Conservation (phyloP, 2,113 vertebrate genomes). For the Acanthisitta chloris region DNA sequence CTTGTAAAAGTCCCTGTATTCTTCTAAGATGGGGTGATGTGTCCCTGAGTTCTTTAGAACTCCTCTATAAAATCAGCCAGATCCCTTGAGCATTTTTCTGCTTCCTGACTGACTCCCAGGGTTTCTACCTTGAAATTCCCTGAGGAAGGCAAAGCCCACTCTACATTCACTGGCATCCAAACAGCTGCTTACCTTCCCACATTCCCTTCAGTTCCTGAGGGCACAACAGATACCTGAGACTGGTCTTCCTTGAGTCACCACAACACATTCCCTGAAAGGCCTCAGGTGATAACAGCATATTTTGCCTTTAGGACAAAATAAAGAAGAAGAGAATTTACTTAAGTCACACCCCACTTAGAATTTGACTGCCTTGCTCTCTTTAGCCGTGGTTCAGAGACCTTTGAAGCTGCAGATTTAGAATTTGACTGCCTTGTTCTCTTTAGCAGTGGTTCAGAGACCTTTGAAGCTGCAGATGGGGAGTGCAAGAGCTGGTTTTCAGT, state of each 20-base stretch:
- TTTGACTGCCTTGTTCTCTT: not conserved
- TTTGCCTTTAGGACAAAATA: not conserved
- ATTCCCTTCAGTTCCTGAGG: not conserved
- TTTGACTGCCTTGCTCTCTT: not conserved
- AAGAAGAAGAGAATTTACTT: not conserved
- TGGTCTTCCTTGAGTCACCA: not conserved
- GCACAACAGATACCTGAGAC: not conserved
- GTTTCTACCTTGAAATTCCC: not conserved
- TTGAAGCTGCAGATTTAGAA: too few species aligned
- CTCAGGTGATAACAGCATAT: not conserved
- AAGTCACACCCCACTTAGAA: not conserved
- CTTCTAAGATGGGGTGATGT: not conserved
- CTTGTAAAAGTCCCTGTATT: not conserved
- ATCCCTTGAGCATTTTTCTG: not conserved
- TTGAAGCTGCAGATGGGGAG: not conserved
- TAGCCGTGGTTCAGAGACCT: not conserved
- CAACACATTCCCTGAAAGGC: not conserved
- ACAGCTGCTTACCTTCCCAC: not conserved
- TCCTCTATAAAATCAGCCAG: not conserved
- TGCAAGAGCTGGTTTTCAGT: not conserved
- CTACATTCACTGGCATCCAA: not conserved
- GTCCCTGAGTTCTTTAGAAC: not conserved
- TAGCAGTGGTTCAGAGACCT: not conserved
- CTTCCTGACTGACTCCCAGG: not conserved
- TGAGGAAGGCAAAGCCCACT: not conserved